phyloP scores from a whole-genome alignment of 2,797 vertebrate genomes.

The Steatocranus sp. region DNA sequence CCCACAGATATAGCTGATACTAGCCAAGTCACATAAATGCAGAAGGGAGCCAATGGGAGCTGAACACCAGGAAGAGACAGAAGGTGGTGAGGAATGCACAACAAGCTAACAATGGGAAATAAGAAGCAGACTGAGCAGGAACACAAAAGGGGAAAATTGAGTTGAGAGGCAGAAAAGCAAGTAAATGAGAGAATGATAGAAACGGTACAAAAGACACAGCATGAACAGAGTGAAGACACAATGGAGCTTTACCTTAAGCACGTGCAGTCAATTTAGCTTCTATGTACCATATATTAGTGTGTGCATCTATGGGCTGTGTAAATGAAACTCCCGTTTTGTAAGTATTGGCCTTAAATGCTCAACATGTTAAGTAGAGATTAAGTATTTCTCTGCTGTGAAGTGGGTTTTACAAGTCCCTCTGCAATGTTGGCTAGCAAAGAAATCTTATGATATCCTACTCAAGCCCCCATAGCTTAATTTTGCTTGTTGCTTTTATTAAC shows the following conservation, averaged over 20 bases:
- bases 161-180: background rate
- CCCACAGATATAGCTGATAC: background rate
- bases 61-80: background rate
- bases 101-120: constrained; percentile 6
- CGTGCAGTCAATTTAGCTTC: background rate
- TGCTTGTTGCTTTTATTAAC: background rate
- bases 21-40: background rate
- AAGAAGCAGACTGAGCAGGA: constrained; percentile 5
- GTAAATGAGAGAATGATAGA: background rate
- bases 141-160: constrained; percentile 7
- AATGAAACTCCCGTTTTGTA: background rate
- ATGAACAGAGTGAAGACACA: constrained; percentile 7
- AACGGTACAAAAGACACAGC: constrained; percentile 8
- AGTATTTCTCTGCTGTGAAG: background rate
- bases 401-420: background rate
- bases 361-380: background rate
- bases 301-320: background rate
- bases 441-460: background rate
- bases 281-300: background rate
- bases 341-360: background rate
- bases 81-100: background rate
- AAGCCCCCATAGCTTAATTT: background rate
- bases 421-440: background rate
- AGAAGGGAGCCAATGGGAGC: background rate
- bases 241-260: background rate